Evolutionary conservation across 2,797 vertebrate species (phyloP), one percentile per base, ranked within the genome.

Genomic region (Poecilia picta): DNA sequence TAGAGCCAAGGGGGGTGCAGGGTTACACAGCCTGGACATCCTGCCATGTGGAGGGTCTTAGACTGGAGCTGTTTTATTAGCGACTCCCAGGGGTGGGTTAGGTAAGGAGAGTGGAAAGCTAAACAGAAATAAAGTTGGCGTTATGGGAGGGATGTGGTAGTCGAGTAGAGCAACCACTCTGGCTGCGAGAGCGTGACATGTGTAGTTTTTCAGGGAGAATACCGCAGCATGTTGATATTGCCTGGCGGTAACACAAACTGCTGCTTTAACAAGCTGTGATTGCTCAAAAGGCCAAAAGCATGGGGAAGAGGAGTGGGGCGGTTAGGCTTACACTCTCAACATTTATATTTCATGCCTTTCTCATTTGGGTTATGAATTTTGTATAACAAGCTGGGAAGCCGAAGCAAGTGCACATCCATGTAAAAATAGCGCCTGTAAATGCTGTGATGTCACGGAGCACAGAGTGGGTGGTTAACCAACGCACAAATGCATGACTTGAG

Each of bases 1-100:
- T 59, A 20, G 77, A 90, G 91, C 82, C 51, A 64, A 81, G 79
- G 82, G 84, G 64, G 82, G 91, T 87, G 87, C 89, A 82, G 72
- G 80, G 84, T 95, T 94, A 92, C 91, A 74, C 59, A n/a, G 84
- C 79, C 75, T 80, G 87, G 88, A 88, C 84, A 81, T 85, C 86
- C 92, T 75, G 59, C 80, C 73, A 77, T 88, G 89, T 83, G 90
- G 84, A 89, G 91, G 90, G 90, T 89, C 89, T 77, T 79, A 82
- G 85, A 89, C 83, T 89, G 85, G 83, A 91, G 93, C 86, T 86
- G 89, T 91, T 94, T 93, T 93, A 94, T 94, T 94, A 92, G 90
- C 73, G 85, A 91, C 90, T 89, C 87, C 81, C 87, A 75, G 80
- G 89, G 80, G 89, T 75, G 79, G 79, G 77, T 80, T 77, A 80